phyloP scores from a whole-genome alignment of 1,140 invertebrate genomes.

The Procambarus clarkii region DNA sequence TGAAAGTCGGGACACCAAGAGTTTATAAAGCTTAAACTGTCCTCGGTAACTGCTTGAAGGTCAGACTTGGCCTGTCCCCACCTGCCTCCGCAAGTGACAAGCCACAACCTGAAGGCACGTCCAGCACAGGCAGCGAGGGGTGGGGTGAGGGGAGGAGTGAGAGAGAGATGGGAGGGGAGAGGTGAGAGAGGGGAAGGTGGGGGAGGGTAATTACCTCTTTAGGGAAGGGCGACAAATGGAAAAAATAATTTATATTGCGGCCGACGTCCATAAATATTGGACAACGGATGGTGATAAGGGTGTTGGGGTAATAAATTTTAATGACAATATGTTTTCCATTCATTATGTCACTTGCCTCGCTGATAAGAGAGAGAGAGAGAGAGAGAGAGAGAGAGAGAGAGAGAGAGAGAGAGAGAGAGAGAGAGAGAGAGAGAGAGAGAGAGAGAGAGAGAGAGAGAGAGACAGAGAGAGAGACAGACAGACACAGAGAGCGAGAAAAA shows the following conservation, averaged over 20 bases:
- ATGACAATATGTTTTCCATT: not conserved
- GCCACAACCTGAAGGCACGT: no score
- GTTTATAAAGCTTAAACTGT: no score
- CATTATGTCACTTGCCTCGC: no score
- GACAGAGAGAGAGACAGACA: constrained; percentile 42
- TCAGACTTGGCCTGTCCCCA: no score
- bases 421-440: constrained; percentile 45
- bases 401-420: constrained; percentile 35
- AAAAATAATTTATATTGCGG: constrained; percentile 11
- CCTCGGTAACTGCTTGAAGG: no score
- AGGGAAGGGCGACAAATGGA: no score
- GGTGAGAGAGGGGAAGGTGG: not conserved
- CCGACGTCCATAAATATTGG: constrained; percentile 32
- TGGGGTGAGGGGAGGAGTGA: no score
- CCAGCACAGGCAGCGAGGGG: no score
- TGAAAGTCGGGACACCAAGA: no score
- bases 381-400: constrained; percentile 2
- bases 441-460: constrained; percentile 37
- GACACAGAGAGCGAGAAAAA: not conserved
- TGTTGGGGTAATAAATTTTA: constrained; percentile 28
- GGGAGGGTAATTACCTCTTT: no score
- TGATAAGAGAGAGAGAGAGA: not conserved
- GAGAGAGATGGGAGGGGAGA: no score
- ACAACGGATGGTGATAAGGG: constrained; percentile 30
- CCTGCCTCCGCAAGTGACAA: no score